Conservation (phyloP, 1,140 invertebrate genomes). For the Antheraea mylitta region DNA sequence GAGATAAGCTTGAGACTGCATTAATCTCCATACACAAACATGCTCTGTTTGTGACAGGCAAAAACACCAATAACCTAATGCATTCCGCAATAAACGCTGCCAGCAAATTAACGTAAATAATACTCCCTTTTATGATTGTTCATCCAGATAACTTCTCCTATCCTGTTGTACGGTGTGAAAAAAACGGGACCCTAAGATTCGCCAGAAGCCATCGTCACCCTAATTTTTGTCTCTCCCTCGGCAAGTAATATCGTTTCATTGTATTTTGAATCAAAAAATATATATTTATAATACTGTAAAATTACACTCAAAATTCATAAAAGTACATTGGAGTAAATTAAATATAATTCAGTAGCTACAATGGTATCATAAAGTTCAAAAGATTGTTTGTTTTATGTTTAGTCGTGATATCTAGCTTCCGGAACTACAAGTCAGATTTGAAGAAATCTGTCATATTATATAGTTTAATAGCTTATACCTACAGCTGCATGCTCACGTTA, state of each 20-base stretch:
- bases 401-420: too few species aligned
- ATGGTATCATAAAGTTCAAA: too few species aligned
- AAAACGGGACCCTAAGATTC: constrained; percentile 37
- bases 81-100: constrained; percentile 37
- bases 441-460: too few species aligned
- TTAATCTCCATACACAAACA: constrained; percentile 48
- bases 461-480: too few species aligned
- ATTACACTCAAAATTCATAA: background rate
- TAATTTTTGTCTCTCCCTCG: constrained; percentile 39
- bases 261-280: constrained; percentile 21
- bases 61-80: constrained; percentile 38
- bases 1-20: constrained; percentile 55
- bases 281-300: background rate
- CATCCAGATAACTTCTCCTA: constrained; percentile 37
- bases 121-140: constrained; percentile 40
- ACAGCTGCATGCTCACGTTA: too few species aligned
- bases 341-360: too few species aligned
- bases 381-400: too few species aligned
- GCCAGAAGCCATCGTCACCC: constrained; percentile 44
- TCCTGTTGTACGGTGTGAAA: constrained; percentile 40
- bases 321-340: background rate
- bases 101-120: constrained; percentile 50
- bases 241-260: background rate
- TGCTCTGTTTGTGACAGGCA: constrained; percentile 5
- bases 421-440: too few species aligned